A percentile compares a stretch with the other conserved stretches of the same genome.
Conservation (phyloP, 2,797 vertebrate genomes). For the Gambelia wislizenii region DNA sequence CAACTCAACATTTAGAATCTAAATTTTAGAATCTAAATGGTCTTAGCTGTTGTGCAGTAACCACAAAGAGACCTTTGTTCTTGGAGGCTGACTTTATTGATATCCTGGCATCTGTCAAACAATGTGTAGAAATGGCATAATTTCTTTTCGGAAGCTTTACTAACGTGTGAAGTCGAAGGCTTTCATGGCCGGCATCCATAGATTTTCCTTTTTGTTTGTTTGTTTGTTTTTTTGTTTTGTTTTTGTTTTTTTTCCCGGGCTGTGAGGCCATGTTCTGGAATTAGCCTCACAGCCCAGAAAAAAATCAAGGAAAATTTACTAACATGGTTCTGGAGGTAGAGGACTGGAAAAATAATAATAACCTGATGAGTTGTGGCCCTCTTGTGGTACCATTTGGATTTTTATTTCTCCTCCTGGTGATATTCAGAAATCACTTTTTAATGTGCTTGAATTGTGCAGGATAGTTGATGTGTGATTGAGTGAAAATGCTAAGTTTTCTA, state of each 20-base stretch:
- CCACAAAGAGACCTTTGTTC: not conserved
- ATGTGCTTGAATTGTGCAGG: not conserved
- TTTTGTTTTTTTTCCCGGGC: no score
- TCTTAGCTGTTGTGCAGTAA: not conserved
- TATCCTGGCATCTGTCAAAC: not conserved
- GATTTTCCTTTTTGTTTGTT: no score
- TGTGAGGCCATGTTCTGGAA: no score
- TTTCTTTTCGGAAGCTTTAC: not conserved
- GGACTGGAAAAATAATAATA: not conserved
- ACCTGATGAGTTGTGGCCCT: slow-evolving; percentile 1
- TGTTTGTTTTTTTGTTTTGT: no score
- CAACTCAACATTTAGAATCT: not conserved
- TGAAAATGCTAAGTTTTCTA: not conserved
- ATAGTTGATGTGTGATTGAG: not conserved
- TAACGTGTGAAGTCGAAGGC: not conserved
- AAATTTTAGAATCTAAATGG: not conserved
- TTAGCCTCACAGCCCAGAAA: no score
- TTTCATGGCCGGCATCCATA: not conserved
- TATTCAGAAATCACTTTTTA: slow-evolving; percentile 17
- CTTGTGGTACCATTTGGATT: slow-evolving; percentile 9
- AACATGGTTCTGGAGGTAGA: not conserved
- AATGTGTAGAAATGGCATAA: not conserved
- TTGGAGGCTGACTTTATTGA: not conserved
- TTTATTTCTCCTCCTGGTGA: slow-evolving; percentile 14
- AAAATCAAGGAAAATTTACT: not conserved